Percentiles rank a stretch among this genome's conserved stretches.
These are phyloP conservation scores for Calyptommatus sinebrachiatus DNA, from an alignment of 2,113 vertebrate genomes.

Conservation along the genomic window DNA sequence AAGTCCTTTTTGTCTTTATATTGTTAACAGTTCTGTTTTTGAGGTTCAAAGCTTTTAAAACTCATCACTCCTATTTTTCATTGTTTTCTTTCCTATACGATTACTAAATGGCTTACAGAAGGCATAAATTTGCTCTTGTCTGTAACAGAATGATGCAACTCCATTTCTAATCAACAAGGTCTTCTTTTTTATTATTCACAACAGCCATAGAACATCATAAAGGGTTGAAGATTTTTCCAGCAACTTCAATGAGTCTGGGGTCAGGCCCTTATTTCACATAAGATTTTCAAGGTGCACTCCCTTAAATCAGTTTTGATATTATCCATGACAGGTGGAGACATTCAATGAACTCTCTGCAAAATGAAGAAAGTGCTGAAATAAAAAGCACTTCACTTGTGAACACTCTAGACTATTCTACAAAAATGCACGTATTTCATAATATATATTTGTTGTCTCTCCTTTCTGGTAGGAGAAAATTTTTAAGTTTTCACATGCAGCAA, in stretches of 20 bases:
- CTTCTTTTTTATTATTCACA: constrained; percentile 8
- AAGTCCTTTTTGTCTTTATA: constrained; percentile 42
- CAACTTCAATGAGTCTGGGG: constrained; percentile 13
- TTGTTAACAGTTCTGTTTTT: constrained; percentile 43
- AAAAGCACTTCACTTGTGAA: constrained; percentile 20
- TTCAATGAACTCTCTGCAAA: constrained; percentile 36
- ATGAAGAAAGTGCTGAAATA: constrained; percentile 50
- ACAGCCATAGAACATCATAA: constrained; percentile 7
- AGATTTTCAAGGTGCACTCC: constrained; percentile 39
- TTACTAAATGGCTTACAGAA: constrained; percentile 42
- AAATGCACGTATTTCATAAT: constrained; percentile 32
- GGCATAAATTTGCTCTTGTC: constrained; percentile 44
- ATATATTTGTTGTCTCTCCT: constrained; percentile 56
- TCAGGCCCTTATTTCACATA: constrained; percentile 48
- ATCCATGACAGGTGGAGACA: constrained; percentile 23
- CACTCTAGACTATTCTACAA: constrained; percentile 11
- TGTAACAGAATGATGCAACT: constrained; percentile 51
- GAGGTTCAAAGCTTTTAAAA: constrained; percentile 28
- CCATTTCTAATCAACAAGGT: constrained; percentile 28
- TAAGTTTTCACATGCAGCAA: not conserved
- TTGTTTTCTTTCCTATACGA: constrained; percentile 50
- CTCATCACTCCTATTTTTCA: constrained; percentile 33
- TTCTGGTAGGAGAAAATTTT: constrained; percentile 31
- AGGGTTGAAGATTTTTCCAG: constrained; percentile 4
- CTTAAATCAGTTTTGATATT: constrained; percentile 44